These are phyloP conservation scores for Zele albiditarsus DNA, from an alignment of 2,888 invertebrate species.

Conservation along the genomic window DNA sequence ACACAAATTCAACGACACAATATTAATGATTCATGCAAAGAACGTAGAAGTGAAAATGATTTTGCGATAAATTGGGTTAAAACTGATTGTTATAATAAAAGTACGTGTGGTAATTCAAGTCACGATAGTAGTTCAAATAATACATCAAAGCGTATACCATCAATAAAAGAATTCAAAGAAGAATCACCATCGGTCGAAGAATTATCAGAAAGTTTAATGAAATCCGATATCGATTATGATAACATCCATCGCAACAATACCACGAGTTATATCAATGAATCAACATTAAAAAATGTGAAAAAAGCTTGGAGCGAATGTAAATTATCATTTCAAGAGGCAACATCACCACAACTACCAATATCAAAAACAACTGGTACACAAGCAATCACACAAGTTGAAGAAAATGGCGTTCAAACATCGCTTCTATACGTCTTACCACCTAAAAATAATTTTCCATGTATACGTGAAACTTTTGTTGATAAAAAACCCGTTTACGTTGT, in stretches of 20 bases:
- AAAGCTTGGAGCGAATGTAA: conserved; percentile 44
- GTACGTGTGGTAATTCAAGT: conserved; percentile 49
- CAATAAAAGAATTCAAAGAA: conserved; percentile 71
- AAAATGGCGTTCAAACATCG: conserved; percentile 69
- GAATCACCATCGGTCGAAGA: conserved; percentile 74
- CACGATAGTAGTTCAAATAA: conserved; percentile 54
- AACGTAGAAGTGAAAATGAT: conserved; percentile 61
- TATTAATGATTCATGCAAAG: conserved; percentile 56
- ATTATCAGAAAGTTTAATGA: conserved; percentile 72
- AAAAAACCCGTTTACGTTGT: conserved; percentile 88
- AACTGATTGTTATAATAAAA: conserved; percentile 60
- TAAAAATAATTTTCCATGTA: conserved; percentile 61
- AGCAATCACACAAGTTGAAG: conserved; percentile 65
- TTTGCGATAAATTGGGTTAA: conserved; percentile 70
- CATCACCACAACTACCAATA: conserved; percentile 49
- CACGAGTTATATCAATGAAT: conserved; percentile 30
- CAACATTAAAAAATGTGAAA: conserved; percentile 41
- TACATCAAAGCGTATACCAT: conserved; percentile 56
- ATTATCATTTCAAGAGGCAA: conserved; percentile 42
- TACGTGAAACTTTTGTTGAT: conserved; percentile 63
- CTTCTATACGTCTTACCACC: conserved; percentile 63
- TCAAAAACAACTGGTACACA: conserved; percentile 64
- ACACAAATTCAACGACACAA: conserved; percentile 64
- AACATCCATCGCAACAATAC: conserved; percentile 58
- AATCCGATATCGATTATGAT: conserved; percentile 61